phyloP scores from a whole-genome alignment of 2,888 invertebrate genomes.

The Cantharis lateralis region DNA sequence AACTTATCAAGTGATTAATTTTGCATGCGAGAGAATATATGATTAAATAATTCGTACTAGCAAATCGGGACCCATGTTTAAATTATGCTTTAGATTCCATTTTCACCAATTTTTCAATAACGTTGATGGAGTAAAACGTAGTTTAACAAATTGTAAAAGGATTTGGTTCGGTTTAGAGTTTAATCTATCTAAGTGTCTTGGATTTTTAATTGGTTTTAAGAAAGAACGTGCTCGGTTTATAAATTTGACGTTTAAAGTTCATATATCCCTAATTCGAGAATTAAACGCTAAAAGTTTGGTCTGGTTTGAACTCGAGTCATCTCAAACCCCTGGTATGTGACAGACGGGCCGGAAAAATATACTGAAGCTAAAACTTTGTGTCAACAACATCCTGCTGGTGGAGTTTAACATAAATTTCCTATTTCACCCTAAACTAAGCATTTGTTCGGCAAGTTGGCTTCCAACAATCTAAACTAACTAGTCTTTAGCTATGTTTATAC shows the following conservation, averaged over 20 bases:
- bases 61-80: background rate
- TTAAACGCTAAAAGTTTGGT: constrained; percentile 25
- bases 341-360: constrained; percentile 42
- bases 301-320: constrained; percentile 18
- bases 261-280: constrained; percentile 15
- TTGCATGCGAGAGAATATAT: background rate
- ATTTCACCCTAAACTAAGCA: constrained; percentile 49
- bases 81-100: background rate
- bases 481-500: constrained; percentile 42
- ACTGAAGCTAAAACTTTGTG: constrained; percentile 45
- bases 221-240: background rate
- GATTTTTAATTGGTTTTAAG: constrained; percentile 2
- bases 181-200: background rate
- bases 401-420: constrained; percentile 50
- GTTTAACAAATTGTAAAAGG: background rate
- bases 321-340: constrained; percentile 35
- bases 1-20: background rate
- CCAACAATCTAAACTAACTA: constrained; percentile 44
- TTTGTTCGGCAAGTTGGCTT: constrained; percentile 47
- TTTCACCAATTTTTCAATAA: background rate
- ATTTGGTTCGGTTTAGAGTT: background rate
- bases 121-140: background rate
- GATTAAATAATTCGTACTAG: background rate
- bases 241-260: constrained; percentile 13
- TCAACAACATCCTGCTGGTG: constrained; percentile 46